A percentile compares a stretch with the other conserved stretches of the same genome.
phyloP scores from a whole-genome alignment of 2,113 vertebrate species.

The Myotis brandtii region DNA sequence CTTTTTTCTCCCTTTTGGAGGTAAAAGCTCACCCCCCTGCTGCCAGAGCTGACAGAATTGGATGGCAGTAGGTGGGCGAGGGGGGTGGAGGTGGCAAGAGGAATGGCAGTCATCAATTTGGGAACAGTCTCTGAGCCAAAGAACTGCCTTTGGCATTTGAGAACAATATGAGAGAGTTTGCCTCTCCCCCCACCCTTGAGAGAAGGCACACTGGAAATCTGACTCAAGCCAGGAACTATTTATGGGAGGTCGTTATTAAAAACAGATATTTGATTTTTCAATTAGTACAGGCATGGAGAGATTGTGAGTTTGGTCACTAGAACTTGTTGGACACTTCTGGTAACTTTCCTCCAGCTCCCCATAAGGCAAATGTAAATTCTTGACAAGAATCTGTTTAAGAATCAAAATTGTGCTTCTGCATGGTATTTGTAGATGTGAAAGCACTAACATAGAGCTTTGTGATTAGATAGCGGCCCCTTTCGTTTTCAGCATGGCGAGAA shows the following conservation, averaged over 20 bases:
- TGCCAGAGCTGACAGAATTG: slow-evolving; percentile 56
- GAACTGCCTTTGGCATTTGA: slow-evolving; percentile 56
- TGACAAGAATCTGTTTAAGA: neutral
- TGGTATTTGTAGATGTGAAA: neutral
- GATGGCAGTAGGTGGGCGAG: slow-evolving; percentile 68
- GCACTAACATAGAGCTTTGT: neutral
- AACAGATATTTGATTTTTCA: slow-evolving; percentile 30
- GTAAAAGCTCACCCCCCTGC: slow-evolving; percentile 26
- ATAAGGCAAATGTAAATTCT: neutral
- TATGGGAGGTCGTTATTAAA: slow-evolving; percentile 44
- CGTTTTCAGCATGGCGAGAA: neutral
- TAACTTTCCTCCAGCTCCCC: neutral
- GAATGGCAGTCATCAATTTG: slow-evolving; percentile 46
- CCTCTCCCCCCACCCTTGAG: slow-evolving; percentile 18
- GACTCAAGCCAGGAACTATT: slow-evolving; percentile 56
- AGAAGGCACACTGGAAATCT: slow-evolving; percentile 24
- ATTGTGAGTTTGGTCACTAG: neutral
- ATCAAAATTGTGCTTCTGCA: neutral
- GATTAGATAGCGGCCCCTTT: neutral
- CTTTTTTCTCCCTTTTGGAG: neutral
- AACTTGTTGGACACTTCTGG: neutral
- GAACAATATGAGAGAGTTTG: slow-evolving; percentile 25
- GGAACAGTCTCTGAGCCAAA: slow-evolving; percentile 63
- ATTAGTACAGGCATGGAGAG: neutral
- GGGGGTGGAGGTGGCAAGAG: slow-evolving; percentile 25